Evolutionary conservation across 1,140 invertebrate species (phyloP), one percentile per base, ranked within the genome.

Genomic region (Pseudobourletiella spinata): DNA sequence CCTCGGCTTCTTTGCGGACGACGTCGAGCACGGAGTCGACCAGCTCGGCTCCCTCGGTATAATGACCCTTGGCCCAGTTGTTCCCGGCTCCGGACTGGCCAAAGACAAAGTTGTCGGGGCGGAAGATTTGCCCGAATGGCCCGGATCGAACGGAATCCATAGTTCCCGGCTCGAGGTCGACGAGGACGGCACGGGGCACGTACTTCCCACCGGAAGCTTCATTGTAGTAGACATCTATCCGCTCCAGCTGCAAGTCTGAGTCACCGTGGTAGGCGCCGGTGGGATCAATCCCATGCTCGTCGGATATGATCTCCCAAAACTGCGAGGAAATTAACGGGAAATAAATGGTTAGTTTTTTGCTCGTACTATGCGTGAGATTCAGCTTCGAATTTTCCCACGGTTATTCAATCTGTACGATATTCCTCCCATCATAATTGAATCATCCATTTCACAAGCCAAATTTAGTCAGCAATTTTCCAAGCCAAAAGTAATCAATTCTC

Each of bases 71-170:
- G 20, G 90, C 89, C 91, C 84, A 87, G 70, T 87, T 86, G 74
- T 87, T 87, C 73, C 85, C 86, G 14, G 87, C 89, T 57, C 90
- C 88, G 28, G 82, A 81, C 65, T 88, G 86, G 6, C 88, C 88
- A 71, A 86, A 91, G 0, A 91, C 87, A 71, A 90, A 91, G 72
- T 91, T 91, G 74, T 91, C 88, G 1, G 90, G 90, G 67, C 89
- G 79, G 77, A 90, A 93, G 51, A 94, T 84, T 71, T 89, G 85
- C 35, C 90, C 90, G 72, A 90, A 89, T 0, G 88, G 86, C 3
- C 67, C 67, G 18, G 65, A 67, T 52, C 62, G 52, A 14, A 69
- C 62, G 29, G 67, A 57, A 26, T 69, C 67, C 67, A 69, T 67
- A 14, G 67, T 64, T 44, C 82, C 82, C 3, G 83, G 82, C 63